A percentile compares a stretch with the other conserved stretches of the same genome.
Conservation (phyloP, 2,797 vertebrate species). For the Molothrus aeneus region DNA sequence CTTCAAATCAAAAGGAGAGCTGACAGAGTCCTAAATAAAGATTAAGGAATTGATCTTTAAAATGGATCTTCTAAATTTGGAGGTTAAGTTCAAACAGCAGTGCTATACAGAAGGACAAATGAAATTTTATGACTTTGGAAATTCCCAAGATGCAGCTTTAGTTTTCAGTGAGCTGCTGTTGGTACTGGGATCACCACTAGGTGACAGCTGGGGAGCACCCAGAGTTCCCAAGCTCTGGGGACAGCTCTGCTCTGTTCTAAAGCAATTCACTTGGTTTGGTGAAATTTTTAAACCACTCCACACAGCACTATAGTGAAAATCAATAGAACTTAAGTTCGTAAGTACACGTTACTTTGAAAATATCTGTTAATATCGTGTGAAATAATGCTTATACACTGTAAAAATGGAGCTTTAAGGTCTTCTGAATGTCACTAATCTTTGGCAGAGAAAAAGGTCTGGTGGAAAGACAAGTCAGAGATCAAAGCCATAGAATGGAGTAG, state of each 20-base stretch:
- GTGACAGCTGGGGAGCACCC: not conserved
- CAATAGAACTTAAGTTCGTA: not conserved
- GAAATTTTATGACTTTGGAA: not conserved
- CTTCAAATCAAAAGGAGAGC: not conserved
- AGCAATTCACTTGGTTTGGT: not conserved
- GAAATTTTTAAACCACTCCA: not conserved
- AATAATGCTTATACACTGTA: not conserved
- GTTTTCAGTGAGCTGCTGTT: not conserved
- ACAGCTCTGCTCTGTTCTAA: not conserved
- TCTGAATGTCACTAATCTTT: not conserved
- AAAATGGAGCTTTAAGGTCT: not conserved
- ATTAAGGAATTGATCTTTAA: not conserved
- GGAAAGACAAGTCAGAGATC: not conserved
- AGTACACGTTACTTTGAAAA: not conserved
- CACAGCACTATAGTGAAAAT: not conserved
- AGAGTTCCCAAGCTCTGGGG: not conserved
- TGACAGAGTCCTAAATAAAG: slow-evolving; percentile 13
- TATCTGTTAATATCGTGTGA: not conserved
- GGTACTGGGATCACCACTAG: not conserved
- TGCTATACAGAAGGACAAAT: not conserved
- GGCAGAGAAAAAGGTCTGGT: not conserved
- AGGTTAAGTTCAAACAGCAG: not conserved
- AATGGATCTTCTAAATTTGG: not conserved
- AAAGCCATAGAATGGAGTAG: not conserved
- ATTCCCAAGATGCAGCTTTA: not conserved